Evolutionary conservation across 2,113 vertebrate species (phyloP), one percentile per base, ranked within the genome.

Genomic region (Ifrita kowaldi): DNA sequence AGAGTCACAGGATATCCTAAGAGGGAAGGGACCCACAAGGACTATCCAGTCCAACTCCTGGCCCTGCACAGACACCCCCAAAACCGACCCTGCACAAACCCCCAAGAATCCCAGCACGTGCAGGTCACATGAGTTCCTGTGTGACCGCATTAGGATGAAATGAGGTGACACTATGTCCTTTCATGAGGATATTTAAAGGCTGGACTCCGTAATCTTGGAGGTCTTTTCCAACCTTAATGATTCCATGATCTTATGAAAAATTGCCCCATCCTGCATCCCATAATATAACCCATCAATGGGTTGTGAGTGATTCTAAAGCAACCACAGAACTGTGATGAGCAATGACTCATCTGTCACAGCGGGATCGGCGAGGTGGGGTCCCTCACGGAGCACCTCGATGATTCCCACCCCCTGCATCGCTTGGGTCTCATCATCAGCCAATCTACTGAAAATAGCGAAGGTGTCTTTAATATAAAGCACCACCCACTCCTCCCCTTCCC

Each of bases 111-210:
- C 20, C 70, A 23, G 22, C 35, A 4, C 4, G 35, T 41, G 53
- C 44, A 39, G n/a, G 6, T 3, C 50, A 27, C 41, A 6, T 0
- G 9, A 26, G 41, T 3, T 55, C 8, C 57, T 14, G 11, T 13
- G 41, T 6, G 19, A 9, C 37, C 14, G 10, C 3, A 7, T 27
- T 7, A 23, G 12, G 23, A 20, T 4, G 30, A 71, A 67, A 47
- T 0, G 1, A 32, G 46, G 56, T 37, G 53, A 37, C 30, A 27
- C 4, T 16, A 3, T 6, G 20, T 24, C 57, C 63, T 42, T 3
- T 10, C 23, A n/a, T 3, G 5, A 62, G n/a, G 23, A 23, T n/a
- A 6, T n/a, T 37, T 24, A 35, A 32, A 32, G 26, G 44, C 60
- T 42, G 42, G 30, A 13, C 44, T 32, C 16, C 21, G 7, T 9